Conservation (phyloP, 2,888 invertebrate species). For the Caenorhabditis japonica region DNA sequence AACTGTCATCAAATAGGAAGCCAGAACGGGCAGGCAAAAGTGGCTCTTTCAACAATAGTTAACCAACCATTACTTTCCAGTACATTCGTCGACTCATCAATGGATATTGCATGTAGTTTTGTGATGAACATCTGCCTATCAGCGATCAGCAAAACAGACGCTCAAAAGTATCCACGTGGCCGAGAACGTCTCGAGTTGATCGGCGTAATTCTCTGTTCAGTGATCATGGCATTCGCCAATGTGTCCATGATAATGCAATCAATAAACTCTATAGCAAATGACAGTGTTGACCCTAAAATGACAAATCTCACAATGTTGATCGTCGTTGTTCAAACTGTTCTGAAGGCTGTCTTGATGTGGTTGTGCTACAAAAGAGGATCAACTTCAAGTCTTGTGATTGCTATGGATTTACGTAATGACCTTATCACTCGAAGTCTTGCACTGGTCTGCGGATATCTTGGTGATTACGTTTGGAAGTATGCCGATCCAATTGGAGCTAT, state of each 20-base stretch:
- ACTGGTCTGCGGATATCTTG: constrained; percentile 78
- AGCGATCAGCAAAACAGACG: constrained; percentile 36
- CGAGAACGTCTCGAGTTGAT: constrained; percentile 53
- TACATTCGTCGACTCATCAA: constrained; percentile 59
- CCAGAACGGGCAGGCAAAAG: too few species aligned
- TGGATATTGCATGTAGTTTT: constrained; percentile 58
- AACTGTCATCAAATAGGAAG: too few species aligned
- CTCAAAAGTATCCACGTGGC: constrained; percentile 48
- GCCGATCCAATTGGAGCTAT: constrained; percentile 80
- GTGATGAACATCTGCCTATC: constrained; percentile 56
- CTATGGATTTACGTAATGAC: constrained; percentile 52
- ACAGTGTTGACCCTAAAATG: constrained; percentile 58
- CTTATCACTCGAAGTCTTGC: constrained; percentile 74
- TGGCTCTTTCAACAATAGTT: too few species aligned
- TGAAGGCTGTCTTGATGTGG: constrained; percentile 55
- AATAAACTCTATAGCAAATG: constrained; percentile 52
- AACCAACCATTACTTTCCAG: too few species aligned
- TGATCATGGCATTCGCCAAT: constrained; percentile 61
- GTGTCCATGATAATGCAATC: constrained; percentile 61
- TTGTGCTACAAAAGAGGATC: constrained; percentile 49
- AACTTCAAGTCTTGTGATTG: constrained; percentile 50
- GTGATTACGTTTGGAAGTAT: constrained; percentile 76
- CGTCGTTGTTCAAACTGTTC: constrained; percentile 46
- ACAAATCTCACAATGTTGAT: constrained; percentile 47
- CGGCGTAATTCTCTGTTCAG: constrained; percentile 53